Evolutionary conservation across 2,888 invertebrate genomes (phyloP).

Genomic region (Geophilus truncorum): DNA sequence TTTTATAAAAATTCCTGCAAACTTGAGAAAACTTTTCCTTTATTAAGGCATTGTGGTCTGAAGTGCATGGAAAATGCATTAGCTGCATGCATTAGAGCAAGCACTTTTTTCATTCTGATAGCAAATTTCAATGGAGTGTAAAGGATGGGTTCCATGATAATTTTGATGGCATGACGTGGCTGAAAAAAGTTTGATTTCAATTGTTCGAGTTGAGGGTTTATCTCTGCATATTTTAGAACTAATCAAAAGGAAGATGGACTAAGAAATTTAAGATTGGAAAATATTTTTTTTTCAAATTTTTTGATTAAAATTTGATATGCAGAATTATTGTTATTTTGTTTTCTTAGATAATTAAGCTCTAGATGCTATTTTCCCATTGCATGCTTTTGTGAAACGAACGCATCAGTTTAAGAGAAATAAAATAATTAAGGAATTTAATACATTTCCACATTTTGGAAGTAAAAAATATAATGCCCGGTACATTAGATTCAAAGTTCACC

Average conservation of each 20-base stretch:
- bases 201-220: slow-evolving; percentile 8
- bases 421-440: background rate
- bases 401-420: background rate
- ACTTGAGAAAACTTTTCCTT: slow-evolving; percentile 19
- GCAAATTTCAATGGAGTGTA: slow-evolving; percentile 24
- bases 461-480: background rate
- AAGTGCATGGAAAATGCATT: slow-evolving; percentile 27
- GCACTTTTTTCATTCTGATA: slow-evolving; percentile 19
- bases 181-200: slow-evolving; percentile 13
- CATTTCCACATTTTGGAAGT: background rate
- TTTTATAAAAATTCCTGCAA: background rate
- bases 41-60: slow-evolving; percentile 25
- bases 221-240: slow-evolving; percentile 15
- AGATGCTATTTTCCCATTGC: too few species aligned
- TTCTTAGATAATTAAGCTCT: background rate
- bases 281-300: background rate
- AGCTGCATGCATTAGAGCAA: slow-evolving; percentile 24
- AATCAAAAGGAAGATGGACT: background rate
- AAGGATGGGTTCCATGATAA: slow-evolving; percentile 24
- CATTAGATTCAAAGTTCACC: background rate
- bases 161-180: slow-evolving; percentile 18
- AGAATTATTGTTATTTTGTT: background rate
- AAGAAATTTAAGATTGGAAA: background rate
- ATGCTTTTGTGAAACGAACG: background rate
- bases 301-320: background rate